Evolutionary conservation across 2,888 invertebrate genomes (phyloP).

Genomic region (Phania funesta): DNA sequence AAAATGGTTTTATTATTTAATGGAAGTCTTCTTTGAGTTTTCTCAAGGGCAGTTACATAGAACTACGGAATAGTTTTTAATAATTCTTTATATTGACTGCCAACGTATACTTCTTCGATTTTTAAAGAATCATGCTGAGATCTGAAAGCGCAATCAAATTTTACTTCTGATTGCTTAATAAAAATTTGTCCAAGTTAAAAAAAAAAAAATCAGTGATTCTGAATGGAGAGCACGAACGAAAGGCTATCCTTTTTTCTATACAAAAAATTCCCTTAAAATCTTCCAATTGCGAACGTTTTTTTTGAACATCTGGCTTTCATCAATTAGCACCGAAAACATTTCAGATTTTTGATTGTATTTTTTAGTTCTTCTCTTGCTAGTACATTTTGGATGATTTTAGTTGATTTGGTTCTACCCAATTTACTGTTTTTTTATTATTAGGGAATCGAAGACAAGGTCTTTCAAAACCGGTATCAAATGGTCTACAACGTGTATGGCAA

Average conservation of each 20-base stretch:
- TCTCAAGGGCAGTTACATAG: conserved; percentile 13
- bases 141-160: conserved; percentile 36
- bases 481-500: conserved; percentile 8
- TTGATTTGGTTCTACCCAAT: conserved; percentile 3
- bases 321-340: conserved; percentile 20
- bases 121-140: conserved; percentile 39
- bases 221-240: conserved; percentile 63
- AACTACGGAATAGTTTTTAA: conserved; percentile 14
- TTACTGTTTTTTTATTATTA: conserved; percentile 8
- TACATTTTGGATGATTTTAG: background rate
- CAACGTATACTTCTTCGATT: conserved; percentile 20
- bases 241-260: conserved; percentile 55
- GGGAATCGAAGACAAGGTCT: no score
- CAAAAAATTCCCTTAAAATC: conserved; percentile 51
- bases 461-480: no score
- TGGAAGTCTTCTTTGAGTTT: background rate
- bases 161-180: conserved; percentile 41
- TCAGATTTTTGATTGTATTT: conserved; percentile 8
- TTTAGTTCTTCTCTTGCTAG: conserved; percentile 4
- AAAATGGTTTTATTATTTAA: background rate
- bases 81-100: conserved; percentile 23
- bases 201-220: conserved; percentile 54
- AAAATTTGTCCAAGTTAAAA: conserved; percentile 57
- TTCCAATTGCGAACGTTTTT: conserved; percentile 14
- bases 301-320: conserved; percentile 2